These are phyloP conservation scores for Aphelenchoides besseyi DNA, from an alignment of 1,140 invertebrate species.

Conservation along the genomic window DNA sequence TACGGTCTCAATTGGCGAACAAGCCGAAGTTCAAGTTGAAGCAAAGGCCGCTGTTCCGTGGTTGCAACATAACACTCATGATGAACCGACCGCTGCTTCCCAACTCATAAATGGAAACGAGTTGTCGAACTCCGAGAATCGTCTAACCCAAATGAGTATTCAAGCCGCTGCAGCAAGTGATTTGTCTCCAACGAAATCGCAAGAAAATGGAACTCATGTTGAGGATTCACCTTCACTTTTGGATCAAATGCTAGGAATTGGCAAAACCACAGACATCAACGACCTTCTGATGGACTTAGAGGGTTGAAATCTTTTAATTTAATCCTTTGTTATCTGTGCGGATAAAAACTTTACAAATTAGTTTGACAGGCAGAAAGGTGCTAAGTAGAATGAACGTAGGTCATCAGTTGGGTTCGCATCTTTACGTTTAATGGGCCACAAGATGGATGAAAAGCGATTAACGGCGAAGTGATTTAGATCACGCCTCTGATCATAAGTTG, in stretches of 20 bases:
- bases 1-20: slow-evolving; percentile 46
- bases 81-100: not conserved
- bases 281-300: not conserved
- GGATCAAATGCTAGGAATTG: not conserved
- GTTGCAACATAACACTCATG: slow-evolving; percentile 31
- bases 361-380: no score
- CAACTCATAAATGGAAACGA: not conserved
- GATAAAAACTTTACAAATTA: no score
- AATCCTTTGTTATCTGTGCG: no score
- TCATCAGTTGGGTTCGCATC: no score
- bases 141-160: not conserved
- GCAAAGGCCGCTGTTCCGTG: slow-evolving; percentile 45
- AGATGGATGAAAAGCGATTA: no score
- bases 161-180: not conserved
- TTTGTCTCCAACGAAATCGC: not conserved
- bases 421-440: no score
- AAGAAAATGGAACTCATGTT: not conserved
- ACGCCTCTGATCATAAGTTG: no score
- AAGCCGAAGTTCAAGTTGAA: slow-evolving; percentile 23
- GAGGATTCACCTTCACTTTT: not conserved
- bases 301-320: no score
- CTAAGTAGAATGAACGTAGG: no score
- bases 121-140: not conserved
- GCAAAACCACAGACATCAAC: not conserved
- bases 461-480: no score